phyloP scores from a whole-genome alignment of 2,113 vertebrate genomes.

The Pipra filicauda region DNA sequence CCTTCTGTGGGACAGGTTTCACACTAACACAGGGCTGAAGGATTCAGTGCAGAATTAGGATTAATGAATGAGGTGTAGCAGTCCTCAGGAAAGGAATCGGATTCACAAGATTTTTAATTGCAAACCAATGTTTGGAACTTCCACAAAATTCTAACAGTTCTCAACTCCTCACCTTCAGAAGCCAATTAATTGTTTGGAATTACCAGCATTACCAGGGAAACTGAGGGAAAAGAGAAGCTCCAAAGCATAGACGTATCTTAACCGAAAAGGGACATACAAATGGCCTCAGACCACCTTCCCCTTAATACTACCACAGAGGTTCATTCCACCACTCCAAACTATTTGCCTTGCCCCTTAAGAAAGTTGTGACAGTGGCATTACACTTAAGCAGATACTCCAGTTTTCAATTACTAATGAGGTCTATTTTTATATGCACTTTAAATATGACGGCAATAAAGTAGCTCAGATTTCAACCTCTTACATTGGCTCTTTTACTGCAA shows the following conservation, averaged over 20 bases:
- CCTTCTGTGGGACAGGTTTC: background rate
- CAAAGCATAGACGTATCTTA: rapidly evolving
- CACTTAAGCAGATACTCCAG: background rate
- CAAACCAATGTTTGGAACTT: background rate
- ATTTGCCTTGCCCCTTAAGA: constrained; percentile 1
- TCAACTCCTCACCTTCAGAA: background rate
- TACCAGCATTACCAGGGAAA: background rate
- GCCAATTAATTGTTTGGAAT: background rate
- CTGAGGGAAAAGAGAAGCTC: background rate
- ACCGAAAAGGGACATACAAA: background rate
- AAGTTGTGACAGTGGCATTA: background rate
- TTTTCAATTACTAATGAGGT: constrained; percentile 29
- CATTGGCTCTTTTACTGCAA: background rate
- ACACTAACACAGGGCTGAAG: background rate
- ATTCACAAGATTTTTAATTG: background rate
- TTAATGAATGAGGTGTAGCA: background rate
- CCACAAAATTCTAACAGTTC: background rate
- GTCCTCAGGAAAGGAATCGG: background rate
- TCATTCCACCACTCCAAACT: background rate
- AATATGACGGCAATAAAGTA: background rate
- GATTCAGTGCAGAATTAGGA: background rate
- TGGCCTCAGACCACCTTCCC: background rate
- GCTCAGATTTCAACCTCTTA: constrained; percentile 27
- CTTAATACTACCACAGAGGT: background rate
- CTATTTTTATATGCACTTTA: constrained; percentile 51